Base-by-base conservation (phyloP, 2,797 vertebrate species). In the Geotrypetes seraphini region DNA sequence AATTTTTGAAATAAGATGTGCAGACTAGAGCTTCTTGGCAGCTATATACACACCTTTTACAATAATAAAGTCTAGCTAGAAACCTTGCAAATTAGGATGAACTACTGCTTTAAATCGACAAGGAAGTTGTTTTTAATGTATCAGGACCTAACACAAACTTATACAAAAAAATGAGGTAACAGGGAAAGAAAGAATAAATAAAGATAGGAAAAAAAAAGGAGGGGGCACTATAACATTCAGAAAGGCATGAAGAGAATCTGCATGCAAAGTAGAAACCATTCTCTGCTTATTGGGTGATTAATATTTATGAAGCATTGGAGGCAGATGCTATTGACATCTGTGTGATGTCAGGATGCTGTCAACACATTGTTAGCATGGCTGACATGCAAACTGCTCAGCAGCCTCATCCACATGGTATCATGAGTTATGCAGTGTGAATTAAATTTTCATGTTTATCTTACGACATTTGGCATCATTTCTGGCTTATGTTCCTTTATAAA, bases 311-410 rank as follows among this genome's bases (percentile, higher is more conserved):
- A 42, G 36, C 57, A 49, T 46, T 60, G 56, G 18, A 63, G 64
- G 67, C 80, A 83, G 82, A 83, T 86, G 80, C 60, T 63, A 47
- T 33, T 71, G 71, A 79, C 81, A 85, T 83, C 81, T 84, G 81
- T 66, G 69, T 63, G 69, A 72, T 78, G 78, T 82, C 83, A 83
- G 65, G 59, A 41, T 69, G 71, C 76, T 84, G 81, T 81, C 81
- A 81, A 81, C 78, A 76, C 78, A 67, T 69, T 75, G 78, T 82
- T 80, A 84, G 75, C 60, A 33, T 68, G 27, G 42, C 63, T 59
- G 79, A 76, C 60, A 67, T 75, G 71, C 67, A 57, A 75, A 69
- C 66, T 53, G 75, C 75, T 74, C 69, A 70, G 69, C 59, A 60
- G 56, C 46, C n/a, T 55, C 33, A 37, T 39, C 41, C 34, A 53